Conservation (phyloP, 2,797 vertebrate species). For the Peromyscus nudipes region DNA sequence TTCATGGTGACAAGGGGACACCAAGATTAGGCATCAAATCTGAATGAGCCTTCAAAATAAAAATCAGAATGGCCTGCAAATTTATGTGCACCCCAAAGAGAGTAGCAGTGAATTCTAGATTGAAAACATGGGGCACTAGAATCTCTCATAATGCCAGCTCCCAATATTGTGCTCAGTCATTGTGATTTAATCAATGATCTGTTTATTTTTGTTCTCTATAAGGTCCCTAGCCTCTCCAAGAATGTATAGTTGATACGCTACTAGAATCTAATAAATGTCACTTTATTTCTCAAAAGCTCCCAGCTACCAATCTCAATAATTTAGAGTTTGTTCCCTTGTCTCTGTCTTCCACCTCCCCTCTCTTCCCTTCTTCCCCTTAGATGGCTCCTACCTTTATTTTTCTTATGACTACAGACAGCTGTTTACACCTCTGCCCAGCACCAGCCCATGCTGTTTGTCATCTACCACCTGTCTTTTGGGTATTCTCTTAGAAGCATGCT, state of each 20-base stretch:
- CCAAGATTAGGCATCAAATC: background rate
- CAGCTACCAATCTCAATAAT: background rate
- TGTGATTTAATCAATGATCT: slow-evolving; percentile 53
- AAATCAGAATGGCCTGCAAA: background rate
- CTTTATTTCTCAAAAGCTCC: slow-evolving; percentile 34
- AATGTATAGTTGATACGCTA: slow-evolving; percentile 38
- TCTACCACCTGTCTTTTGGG: background rate
- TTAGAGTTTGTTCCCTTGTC: background rate
- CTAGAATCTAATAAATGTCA: slow-evolving; percentile 32
- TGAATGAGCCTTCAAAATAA: background rate
- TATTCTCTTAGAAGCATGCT: background rate
- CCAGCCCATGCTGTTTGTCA: background rate
- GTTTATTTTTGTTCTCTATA: slow-evolving; percentile 50
- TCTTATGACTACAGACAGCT: background rate
- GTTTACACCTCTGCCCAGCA: background rate
- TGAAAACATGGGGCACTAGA: background rate
- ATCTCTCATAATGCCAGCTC: slow-evolving; percentile 10
- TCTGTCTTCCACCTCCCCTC: background rate
- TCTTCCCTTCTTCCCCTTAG: background rate
- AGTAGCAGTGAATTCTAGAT: slow-evolving; percentile 1
- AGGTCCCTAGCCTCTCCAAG: slow-evolving; percentile 30
- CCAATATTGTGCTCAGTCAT: background rate
- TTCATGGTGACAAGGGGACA: accelerated
- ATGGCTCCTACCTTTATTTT: background rate
- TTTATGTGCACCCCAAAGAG: background rate